Conservation (phyloP, 2,888 invertebrate species). For the Hesperia comma region DNA sequence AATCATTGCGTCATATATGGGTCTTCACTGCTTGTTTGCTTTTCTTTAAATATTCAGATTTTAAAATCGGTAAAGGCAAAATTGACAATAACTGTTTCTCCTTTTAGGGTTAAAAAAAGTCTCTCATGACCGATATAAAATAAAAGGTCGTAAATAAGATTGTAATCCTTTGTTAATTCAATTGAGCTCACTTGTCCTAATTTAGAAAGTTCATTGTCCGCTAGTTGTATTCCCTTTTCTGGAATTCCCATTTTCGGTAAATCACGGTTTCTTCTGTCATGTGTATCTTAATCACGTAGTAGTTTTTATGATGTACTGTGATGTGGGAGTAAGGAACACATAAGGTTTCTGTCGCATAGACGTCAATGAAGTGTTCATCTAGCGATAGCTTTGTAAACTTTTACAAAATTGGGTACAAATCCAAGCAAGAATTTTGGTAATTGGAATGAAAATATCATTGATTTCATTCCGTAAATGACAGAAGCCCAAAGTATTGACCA, state of each 20-base stretch:
- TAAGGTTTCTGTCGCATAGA: not conserved
- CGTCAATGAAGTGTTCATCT: not conserved
- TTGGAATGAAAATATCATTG: too few relatives aligned
- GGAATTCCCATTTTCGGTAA: conserved; percentile 13
- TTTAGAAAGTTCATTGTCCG: conserved; percentile 12
- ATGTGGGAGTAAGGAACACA: not conserved
- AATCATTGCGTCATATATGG: too few relatives aligned
- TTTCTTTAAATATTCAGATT: too few relatives aligned
- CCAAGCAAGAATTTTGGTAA: too few relatives aligned
- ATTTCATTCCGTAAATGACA: too few relatives aligned
- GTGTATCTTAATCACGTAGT: not conserved
- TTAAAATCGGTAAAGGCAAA: too few relatives aligned
- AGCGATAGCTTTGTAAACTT: too few relatives aligned
- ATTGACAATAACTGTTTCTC: too few relatives aligned
- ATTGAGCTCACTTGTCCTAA: not conserved
- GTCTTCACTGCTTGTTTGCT: too few relatives aligned
- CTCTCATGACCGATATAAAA: not conserved
- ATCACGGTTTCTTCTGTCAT: conserved; percentile 8
- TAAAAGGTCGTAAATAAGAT: not conserved
- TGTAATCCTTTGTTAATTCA: not conserved
- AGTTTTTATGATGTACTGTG: not conserved
- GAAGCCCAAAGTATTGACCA: too few relatives aligned
- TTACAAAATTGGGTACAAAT: not conserved
- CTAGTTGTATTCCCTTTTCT: conserved; percentile 11
- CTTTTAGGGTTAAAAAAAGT: too few relatives aligned